Evolutionary conservation across 2,113 vertebrate genomes (phyloP).

Genomic region (Oxyura jamaicensis): DNA sequence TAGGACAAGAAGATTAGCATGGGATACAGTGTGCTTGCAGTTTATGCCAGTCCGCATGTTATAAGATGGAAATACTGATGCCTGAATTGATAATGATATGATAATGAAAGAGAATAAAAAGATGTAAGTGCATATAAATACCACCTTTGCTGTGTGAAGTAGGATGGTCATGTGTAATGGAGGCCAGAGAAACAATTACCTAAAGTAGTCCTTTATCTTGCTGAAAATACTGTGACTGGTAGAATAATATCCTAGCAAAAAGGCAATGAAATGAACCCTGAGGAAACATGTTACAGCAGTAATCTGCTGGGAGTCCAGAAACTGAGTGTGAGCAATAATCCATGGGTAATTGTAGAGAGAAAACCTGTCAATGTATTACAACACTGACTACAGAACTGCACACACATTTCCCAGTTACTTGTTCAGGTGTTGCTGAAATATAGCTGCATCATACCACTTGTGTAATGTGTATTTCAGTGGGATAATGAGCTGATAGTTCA

Average conservation of each 20-base stretch:
- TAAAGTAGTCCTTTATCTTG: neutral
- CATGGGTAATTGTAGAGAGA: neutral
- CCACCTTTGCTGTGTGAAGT: neutral
- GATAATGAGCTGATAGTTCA: slow-evolving; percentile 2
- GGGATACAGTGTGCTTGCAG: neutral
- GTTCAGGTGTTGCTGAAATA: neutral
- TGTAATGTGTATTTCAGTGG: slow-evolving; percentile 20
- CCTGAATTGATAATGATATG: neutral
- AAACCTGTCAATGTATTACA: neutral
- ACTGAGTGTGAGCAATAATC: neutral
- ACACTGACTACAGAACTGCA: neutral
- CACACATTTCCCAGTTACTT: neutral
- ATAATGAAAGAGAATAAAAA: neutral
- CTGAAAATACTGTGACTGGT: neutral
- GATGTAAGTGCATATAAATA: neutral
- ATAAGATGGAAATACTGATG: neutral
- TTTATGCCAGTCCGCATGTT: neutral
- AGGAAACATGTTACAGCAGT: neutral
- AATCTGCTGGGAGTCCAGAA: slow-evolving; percentile 14
- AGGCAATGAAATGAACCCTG: neutral
- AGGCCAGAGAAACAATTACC: neutral
- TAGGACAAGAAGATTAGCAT: neutral
- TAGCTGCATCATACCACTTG: neutral
- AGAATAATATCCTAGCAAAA: neutral
- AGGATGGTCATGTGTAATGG: neutral